A percentile compares a stretch with the other conserved stretches of the same genome.
Evolutionary conservation across 1,140 invertebrate genomes (phyloP).

Genomic region (Rhyacophila brunnea): DNA sequence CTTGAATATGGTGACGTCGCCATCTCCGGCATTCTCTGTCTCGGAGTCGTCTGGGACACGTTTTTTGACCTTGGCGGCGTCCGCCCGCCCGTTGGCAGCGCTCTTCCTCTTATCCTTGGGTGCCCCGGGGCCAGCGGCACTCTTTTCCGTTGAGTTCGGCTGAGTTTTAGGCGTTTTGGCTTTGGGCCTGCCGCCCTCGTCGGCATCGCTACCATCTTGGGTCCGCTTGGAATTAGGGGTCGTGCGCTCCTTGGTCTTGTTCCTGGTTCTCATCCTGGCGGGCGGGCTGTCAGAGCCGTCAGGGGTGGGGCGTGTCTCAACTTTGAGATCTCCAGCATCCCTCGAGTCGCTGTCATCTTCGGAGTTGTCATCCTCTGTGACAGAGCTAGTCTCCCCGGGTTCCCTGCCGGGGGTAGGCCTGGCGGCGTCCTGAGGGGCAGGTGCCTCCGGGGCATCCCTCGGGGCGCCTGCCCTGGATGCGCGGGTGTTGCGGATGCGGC

Average conservation of each 20-base stretch:
- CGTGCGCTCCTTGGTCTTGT: constrained; percentile 77
- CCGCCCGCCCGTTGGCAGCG: constrained; percentile 61
- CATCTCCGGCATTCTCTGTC: constrained; percentile 57
- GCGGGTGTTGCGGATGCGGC: constrained; percentile 82
- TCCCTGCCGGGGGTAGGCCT: constrained; percentile 63
- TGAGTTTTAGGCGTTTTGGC: constrained; percentile 40
- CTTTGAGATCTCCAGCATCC: constrained; percentile 50
- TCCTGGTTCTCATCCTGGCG: constrained; percentile 84
- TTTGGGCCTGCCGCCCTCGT: constrained; percentile 50
- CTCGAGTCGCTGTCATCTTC: constrained; percentile 90
- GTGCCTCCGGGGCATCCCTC: constrained; percentile 49
- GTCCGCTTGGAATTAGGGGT: constrained; percentile 61
- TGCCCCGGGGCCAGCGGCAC: constrained; percentile 51
- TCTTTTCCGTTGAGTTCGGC: constrained; percentile 49
- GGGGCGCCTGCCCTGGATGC: constrained; percentile 64
- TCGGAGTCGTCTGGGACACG: constrained; percentile 60
- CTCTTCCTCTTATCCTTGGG: constrained; percentile 65
- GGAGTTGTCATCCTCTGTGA: constrained; percentile 89
- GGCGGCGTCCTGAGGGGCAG: constrained; percentile 53
- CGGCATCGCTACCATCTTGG: constrained; percentile 69
- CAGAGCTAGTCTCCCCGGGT: constrained; percentile 79
- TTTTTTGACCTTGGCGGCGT: constrained; percentile 70
- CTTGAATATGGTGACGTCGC: constrained; percentile 63
- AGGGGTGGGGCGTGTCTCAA: constrained; percentile 53
- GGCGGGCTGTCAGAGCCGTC: constrained; percentile 78